Evolutionary conservation across 2,888 invertebrate species (phyloP).

Genomic region (Elgonia sp.): DNA sequence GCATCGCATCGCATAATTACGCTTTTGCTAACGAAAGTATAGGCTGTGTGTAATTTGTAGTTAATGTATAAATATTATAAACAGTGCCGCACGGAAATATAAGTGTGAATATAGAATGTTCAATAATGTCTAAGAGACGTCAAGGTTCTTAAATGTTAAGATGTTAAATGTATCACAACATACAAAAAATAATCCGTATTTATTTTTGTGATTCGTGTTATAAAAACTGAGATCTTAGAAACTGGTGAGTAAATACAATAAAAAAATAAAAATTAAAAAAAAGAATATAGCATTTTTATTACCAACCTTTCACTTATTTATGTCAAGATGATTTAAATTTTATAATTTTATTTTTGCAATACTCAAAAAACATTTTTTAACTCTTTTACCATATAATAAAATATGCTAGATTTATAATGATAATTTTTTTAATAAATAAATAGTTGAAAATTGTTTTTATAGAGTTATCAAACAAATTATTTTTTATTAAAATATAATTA

Average conservation of each 20-base stretch:
- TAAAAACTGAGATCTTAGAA: conserved; percentile 38
- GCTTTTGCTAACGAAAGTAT: conserved; percentile 63
- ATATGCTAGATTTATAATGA: too few species aligned
- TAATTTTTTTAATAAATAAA: too few species aligned
- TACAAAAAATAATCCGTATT: conserved; percentile 21
- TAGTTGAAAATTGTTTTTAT: too few species aligned
- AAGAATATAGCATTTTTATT: conserved; percentile 1
- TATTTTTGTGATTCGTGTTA: conserved; percentile 59
- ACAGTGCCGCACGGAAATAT: conserved; percentile 3
- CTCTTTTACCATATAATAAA: too few species aligned
- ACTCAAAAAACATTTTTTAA: too few species aligned
- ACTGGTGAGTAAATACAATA: conserved; percentile 20
- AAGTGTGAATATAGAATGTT: conserved; percentile 49
- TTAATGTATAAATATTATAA: conserved; percentile 24
- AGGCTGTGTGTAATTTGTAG: conserved; percentile 46
- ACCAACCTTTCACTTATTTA: neutral
- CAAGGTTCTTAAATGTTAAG: conserved; percentile 53
- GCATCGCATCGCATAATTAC: conserved; percentile 44
- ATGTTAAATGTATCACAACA: conserved; percentile 46
- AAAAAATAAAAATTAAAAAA: neutral
- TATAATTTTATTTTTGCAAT: too few species aligned
- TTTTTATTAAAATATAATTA: too few species aligned
- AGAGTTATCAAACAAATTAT: too few species aligned
- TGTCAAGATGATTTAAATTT: too few species aligned
- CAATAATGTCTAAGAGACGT: conserved; percentile 30